phyloP scores from a whole-genome alignment of 2,113 vertebrate species.

The Phaethon lepturus region DNA sequence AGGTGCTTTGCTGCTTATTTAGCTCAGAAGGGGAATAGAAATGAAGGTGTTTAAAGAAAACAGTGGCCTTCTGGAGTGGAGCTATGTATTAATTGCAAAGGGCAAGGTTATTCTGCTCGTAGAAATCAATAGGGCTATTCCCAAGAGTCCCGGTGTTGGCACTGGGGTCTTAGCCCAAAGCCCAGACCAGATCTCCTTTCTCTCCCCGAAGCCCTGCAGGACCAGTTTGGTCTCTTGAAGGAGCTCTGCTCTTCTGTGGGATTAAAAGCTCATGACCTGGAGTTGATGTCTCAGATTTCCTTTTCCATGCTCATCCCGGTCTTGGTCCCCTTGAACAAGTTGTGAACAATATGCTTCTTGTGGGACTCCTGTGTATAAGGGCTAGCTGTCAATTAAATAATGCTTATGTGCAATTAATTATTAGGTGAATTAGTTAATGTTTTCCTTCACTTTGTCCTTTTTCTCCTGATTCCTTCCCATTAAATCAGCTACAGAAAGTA shows the following conservation, averaged over 20 bases:
- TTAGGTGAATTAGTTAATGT: background rate
- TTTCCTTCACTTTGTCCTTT: background rate
- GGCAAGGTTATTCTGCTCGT: background rate
- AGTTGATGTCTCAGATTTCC: background rate
- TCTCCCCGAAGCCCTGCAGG: background rate
- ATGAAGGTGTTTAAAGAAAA: background rate
- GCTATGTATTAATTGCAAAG: background rate
- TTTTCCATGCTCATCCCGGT: rapidly evolving
- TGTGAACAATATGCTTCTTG: background rate
- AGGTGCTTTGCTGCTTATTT: background rate
- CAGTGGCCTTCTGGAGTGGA: background rate
- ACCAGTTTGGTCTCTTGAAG: background rate
- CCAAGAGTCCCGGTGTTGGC: background rate
- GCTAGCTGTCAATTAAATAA: background rate
- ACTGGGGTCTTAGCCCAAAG: background rate
- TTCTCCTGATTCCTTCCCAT: background rate
- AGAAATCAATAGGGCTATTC: background rate
- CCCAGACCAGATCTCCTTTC: background rate
- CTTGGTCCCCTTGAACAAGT: background rate
- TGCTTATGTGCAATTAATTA: background rate
- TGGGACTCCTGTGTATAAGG: background rate
- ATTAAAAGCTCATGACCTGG: background rate
- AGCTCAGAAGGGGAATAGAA: background rate
- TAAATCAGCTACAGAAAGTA: background rate
- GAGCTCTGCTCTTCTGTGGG: background rate